Conservation (phyloP, 2,888 invertebrate genomes). For the Tridacna crocea region DNA sequence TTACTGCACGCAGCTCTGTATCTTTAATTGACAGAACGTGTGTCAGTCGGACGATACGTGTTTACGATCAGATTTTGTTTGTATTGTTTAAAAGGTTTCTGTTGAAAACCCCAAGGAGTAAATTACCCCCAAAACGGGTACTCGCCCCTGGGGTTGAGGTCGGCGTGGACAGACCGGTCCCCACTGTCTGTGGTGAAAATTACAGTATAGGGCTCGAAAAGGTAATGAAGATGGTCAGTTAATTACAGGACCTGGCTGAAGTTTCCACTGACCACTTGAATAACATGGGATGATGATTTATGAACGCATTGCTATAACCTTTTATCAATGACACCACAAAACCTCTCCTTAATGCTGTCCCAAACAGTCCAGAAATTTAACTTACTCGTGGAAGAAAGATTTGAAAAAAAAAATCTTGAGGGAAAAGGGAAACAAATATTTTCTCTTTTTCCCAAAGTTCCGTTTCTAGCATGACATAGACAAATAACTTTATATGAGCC, state of each 20-base stretch:
- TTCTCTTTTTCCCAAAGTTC: too few relatives aligned
- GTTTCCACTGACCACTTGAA: constrained; percentile 45
- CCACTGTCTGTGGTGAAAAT: constrained; percentile 35
- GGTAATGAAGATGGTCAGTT: constrained; percentile 55
- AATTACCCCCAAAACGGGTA: constrained; percentile 27
- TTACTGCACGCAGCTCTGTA: background rate
- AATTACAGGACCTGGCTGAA: constrained; percentile 57
- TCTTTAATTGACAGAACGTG: constrained; percentile 15
- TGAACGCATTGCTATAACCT: constrained; percentile 8
- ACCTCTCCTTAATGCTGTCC: background rate
- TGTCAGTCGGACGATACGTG: constrained; percentile 15
- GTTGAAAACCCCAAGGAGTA: constrained; percentile 29
- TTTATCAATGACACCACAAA: background rate
- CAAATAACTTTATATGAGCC: too few relatives aligned
- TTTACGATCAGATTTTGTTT: constrained; percentile 20
- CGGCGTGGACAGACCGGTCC: constrained; percentile 17
- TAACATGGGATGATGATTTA: constrained; percentile 47
- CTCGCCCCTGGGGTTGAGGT: constrained; percentile 20
- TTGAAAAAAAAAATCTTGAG: too few relatives aligned
- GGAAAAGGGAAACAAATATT: too few relatives aligned
- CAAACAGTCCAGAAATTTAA: too few relatives aligned
- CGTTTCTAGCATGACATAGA: too few relatives aligned
- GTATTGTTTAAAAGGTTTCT: constrained; percentile 22
- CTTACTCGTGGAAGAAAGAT: too few relatives aligned
- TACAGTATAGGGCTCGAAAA: constrained; percentile 38